Percentiles rank a stretch among this genome's conserved stretches.
Conservation (phyloP, 2,888 invertebrate species). For the Amphipyra tragopoginis region DNA sequence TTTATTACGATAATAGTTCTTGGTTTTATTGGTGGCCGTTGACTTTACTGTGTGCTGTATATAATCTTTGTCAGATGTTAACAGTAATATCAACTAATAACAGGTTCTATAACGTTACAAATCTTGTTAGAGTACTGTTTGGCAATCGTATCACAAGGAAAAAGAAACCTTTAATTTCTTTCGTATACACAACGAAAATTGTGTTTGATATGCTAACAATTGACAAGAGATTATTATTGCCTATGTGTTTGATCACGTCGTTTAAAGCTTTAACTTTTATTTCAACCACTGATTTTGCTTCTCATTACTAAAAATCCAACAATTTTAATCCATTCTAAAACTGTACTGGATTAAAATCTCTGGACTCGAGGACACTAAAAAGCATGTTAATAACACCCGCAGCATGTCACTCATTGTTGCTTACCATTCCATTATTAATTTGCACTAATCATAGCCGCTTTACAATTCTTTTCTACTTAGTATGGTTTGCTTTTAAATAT, state of each 20-base stretch:
- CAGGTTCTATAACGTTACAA: neutral
- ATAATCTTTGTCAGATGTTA: constrained; percentile 59
- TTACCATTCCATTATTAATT: constrained; percentile 75
- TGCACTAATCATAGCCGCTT: constrained; percentile 79
- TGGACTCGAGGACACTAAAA: constrained; percentile 47
- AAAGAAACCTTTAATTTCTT: neutral
- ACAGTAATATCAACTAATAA: constrained; percentile 9
- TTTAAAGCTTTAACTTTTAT: constrained; percentile 52
- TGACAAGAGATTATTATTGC: constrained; percentile 42
- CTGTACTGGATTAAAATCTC: constrained; percentile 51
- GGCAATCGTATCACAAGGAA: neutral
- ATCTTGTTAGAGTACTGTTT: neutral
- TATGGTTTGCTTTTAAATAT: constrained; percentile 72
- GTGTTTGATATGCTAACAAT: constrained; percentile 26
- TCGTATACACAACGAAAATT: neutral
- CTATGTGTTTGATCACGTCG: constrained; percentile 11
- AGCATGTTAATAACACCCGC: constrained; percentile 69
- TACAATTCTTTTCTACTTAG: constrained; percentile 66
- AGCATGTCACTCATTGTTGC: constrained; percentile 75
- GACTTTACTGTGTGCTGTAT: constrained; percentile 39
- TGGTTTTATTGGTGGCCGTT: constrained; percentile 61
- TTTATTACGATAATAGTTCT: constrained; percentile 1
- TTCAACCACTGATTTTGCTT: constrained; percentile 43
- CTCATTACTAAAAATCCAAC: constrained; percentile 27
- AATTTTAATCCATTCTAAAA: constrained; percentile 23